Conservation (phyloP, 37 sponge, comb jelly and placozoan species). For the Dysidea cf. avara region DNA sequence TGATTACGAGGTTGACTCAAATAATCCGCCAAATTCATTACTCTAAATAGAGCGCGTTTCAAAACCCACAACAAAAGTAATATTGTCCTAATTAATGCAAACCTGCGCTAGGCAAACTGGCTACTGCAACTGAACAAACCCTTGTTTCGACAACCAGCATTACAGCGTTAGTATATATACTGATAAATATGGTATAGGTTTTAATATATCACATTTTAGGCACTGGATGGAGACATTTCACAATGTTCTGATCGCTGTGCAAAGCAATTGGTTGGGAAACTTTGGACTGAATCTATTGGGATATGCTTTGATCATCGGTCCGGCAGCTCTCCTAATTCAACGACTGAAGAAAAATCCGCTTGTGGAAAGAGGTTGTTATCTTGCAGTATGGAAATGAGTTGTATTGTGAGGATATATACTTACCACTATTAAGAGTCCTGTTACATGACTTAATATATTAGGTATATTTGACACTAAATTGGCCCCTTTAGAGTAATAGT, state of each 20-base stretch:
- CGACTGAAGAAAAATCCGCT: constrained; percentile 50
- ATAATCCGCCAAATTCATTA: no score
- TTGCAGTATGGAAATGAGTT: not conserved
- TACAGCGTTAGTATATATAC: no score
- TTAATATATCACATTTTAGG: no score
- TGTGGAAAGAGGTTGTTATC: constrained; percentile 66
- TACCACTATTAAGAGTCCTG: not conserved
- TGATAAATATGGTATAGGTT: no score
- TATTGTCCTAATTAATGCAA: no score
- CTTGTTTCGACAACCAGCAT: no score
- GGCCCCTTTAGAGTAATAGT: not conserved
- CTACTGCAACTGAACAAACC: no score
- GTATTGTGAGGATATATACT: not conserved
- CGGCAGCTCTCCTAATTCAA: constrained; percentile 73
- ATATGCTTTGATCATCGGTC: constrained; percentile 79
- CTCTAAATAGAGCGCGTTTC: no score
- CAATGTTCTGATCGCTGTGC: constrained; percentile 8
- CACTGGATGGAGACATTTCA: not conserved
- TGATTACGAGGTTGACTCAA: no score
- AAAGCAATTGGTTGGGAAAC: constrained; percentile 78
- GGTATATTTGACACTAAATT: not conserved
- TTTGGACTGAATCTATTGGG: constrained; percentile 84
- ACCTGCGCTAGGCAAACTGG: no score
- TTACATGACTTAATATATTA: not conserved
- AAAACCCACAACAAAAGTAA: no score